Percentiles rank a stretch among this genome's conserved stretches.
These are phyloP conservation scores for Apis laboriosa DNA, from an alignment of 1,140 invertebrate genomes.

Conservation along the genomic window DNA sequence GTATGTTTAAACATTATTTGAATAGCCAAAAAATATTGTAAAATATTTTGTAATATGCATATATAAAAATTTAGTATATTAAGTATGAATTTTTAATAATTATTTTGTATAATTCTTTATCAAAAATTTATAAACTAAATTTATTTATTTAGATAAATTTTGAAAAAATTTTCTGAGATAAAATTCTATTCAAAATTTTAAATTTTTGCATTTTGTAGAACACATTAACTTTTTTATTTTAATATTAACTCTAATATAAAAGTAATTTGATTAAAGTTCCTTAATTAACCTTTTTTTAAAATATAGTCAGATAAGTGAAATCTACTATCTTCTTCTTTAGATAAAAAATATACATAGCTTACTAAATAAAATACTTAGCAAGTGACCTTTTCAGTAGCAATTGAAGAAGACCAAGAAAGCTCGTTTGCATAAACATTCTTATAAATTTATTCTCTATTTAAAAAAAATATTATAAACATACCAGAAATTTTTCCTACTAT, in stretches of 20 bases:
- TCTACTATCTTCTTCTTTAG: too few relatives aligned
- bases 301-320: too few relatives aligned
- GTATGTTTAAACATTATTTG: not conserved
- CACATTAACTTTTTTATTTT: too few relatives aligned
- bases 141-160: too few relatives aligned
- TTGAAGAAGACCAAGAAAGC: constrained; percentile 4
- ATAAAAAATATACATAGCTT: too few relatives aligned
- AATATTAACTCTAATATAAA: too few relatives aligned
- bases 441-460: not conserved
- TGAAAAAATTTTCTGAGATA: too few relatives aligned
- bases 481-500: not conserved
- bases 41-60: not conserved
- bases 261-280: too few relatives aligned
- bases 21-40: not conserved
- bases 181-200: too few relatives aligned
- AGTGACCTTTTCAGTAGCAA: not conserved
- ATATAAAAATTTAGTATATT: not conserved
- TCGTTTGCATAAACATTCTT: not conserved
- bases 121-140: not conserved
- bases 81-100: not conserved
- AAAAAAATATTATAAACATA: not conserved
- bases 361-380: not conserved
- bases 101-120: not conserved
- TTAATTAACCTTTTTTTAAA: too few relatives aligned
- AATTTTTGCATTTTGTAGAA: too few relatives aligned